Conservation (phyloP, 1,140 invertebrate species). For the Asbolus verrucosus region DNA sequence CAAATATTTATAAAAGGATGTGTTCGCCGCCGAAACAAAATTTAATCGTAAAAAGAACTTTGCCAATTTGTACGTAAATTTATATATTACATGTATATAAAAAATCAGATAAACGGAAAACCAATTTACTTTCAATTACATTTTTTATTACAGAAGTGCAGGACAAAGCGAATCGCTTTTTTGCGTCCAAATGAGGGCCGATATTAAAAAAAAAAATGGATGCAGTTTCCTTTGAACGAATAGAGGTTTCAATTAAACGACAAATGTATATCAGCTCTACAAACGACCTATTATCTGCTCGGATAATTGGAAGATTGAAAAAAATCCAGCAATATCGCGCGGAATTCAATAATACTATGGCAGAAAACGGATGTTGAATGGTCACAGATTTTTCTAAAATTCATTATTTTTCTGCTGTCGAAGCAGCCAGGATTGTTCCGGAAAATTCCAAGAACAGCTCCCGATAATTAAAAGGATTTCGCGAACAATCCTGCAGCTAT, state of each 20-base stretch:
- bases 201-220: too few relatives aligned
- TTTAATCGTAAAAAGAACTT: too few relatives aligned
- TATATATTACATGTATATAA: too few relatives aligned
- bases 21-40: too few relatives aligned
- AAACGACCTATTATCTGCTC: conserved; percentile 16
- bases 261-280: conserved; percentile 24
- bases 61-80: too few relatives aligned
- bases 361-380: conserved; percentile 26
- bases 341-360: conserved; percentile 36
- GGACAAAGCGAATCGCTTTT: too few relatives aligned
- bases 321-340: conserved; percentile 23
- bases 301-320: conserved; percentile 14
- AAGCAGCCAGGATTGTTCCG: conserved; percentile 9
- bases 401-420: conserved; percentile 28
- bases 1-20: too few relatives aligned
- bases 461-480: conserved; percentile 14
- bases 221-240: background rate
- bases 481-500: background rate
- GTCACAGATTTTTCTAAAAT: conserved; percentile 32
- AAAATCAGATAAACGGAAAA: too few relatives aligned
- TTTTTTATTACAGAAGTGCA: too few relatives aligned
- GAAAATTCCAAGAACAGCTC: conserved; percentile 21
- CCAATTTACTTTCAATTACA: too few relatives aligned
- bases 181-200: too few relatives aligned
- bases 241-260: conserved; percentile 1